Evolutionary conservation across 2,797 vertebrate species (phyloP).

Genomic region (Cuculus canorus): DNA sequence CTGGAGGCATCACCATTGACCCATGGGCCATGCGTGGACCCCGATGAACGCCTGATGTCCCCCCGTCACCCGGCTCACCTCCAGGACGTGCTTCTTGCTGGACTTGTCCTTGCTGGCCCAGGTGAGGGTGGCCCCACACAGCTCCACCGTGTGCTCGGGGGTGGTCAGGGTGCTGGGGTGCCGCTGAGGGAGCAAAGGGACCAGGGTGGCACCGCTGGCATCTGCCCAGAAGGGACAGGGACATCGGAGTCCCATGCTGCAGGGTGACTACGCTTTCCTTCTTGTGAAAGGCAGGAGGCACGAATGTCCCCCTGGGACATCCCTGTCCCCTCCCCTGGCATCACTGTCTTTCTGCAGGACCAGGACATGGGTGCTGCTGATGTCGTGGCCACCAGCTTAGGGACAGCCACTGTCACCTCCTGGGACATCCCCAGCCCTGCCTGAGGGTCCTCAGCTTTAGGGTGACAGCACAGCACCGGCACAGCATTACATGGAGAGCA

Average conservation of each 20-base stretch:
- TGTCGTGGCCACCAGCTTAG: not conserved
- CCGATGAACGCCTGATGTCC: fast-evolving
- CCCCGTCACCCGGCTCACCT: conserved; percentile 77
- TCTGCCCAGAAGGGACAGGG: fast-evolving
- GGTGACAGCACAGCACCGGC: not conserved
- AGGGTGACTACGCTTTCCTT: not conserved
- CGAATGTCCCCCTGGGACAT: not conserved
- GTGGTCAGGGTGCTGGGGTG: conserved; percentile 85
- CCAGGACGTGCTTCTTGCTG: conserved; percentile 93
- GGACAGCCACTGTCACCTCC: not conserved
- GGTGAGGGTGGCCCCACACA: conserved; percentile 81
- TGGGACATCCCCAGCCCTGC: not conserved
- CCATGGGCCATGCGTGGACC: fast-evolving
- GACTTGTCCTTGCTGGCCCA: conserved; percentile 92
- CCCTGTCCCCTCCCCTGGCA: not conserved
- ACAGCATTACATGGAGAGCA: fast-evolving
- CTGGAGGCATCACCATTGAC: not conserved
- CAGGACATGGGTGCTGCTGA: not conserved
- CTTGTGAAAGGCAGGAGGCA: not conserved
- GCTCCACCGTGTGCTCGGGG: conserved; percentile 88
- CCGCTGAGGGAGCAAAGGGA: conserved; percentile 60
- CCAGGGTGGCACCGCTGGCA: not conserved
- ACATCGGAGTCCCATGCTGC: fast-evolving
- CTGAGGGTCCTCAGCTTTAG: not conserved
- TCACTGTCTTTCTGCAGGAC: not conserved